Evolutionary conservation across 2,888 invertebrate genomes (phyloP).

Genomic region (Apotomis capreana): DNA sequence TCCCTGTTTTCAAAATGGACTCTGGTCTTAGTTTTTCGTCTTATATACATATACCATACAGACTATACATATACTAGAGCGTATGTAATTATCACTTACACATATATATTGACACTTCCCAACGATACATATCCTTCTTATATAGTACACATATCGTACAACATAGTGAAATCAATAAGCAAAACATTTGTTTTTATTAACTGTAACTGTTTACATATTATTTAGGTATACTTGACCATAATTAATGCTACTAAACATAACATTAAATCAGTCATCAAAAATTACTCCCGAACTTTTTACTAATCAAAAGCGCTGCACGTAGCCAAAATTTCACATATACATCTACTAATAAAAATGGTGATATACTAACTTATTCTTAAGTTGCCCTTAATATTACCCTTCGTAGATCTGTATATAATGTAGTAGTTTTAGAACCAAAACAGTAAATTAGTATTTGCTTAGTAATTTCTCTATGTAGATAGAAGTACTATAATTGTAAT

Average conservation of each 20-base stretch:
- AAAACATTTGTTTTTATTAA: no score
- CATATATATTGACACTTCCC: no score
- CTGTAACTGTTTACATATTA: not conserved
- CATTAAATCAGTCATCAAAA: not conserved
- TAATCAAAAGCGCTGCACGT: not conserved
- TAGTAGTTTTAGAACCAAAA: not conserved
- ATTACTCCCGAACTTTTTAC: conserved; percentile 2
- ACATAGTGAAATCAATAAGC: no score
- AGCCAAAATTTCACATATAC: not conserved
- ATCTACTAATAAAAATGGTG: conserved; percentile 3
- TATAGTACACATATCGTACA: no score
- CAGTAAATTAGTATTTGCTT: not conserved
- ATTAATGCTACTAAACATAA: conserved; percentile 14
- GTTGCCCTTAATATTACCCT: conserved; percentile 4
- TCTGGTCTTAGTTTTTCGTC: conserved; percentile 12
- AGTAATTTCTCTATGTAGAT: conserved; percentile 20
- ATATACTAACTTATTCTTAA: conserved; percentile 3
- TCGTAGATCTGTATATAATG: not conserved
- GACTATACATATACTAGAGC: no score
- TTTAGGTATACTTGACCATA: not conserved
- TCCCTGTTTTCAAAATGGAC: conserved; percentile 13
- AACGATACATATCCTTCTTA: no score
- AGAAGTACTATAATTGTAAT: conserved; percentile 8
- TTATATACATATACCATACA: not conserved
- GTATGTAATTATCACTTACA: no score